phyloP scores from a whole-genome alignment of 2,113 vertebrate genomes.

The Reinhardtius hippoglossoides region DNA sequence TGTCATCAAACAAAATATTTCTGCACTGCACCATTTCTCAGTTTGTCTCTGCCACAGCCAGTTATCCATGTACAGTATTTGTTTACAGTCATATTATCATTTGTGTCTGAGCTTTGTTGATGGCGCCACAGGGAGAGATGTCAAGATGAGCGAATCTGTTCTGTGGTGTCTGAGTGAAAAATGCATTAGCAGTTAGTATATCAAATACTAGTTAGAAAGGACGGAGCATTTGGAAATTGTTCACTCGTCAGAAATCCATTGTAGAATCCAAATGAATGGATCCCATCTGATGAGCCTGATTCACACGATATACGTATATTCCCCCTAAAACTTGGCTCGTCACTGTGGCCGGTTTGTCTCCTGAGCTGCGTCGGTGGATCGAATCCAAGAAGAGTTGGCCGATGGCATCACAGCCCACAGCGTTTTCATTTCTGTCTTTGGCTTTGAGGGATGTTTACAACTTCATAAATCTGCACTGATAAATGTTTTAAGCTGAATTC shows the following conservation, averaged over 20 bases:
- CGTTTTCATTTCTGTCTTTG: constrained; percentile 15
- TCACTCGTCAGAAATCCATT: constrained; percentile 11
- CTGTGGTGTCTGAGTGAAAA: not conserved
- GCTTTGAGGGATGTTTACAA: constrained; percentile 19
- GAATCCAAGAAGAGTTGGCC: constrained; percentile 10
- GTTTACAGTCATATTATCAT: constrained; percentile 5
- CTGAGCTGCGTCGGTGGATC: constrained; percentile 20
- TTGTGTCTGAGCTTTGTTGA: not conserved
- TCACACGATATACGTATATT: constrained; percentile 1
- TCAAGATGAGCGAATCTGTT: not conserved
- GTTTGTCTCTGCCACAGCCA: not conserved
- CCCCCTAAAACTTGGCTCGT: not conserved
- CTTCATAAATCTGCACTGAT: not conserved
- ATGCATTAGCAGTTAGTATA: not conserved
- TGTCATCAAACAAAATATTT: not conserved
- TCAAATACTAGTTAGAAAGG: not conserved
- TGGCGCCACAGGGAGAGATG: not conserved
- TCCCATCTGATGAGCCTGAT: constrained; percentile 3
- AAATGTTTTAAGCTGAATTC: constrained; percentile 1
- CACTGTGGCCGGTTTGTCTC: constrained; percentile 11
- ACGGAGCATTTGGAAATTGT: constrained; percentile 8
- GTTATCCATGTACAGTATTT: not conserved
- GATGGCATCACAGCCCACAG: constrained; percentile 16
- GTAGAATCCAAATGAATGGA: constrained; percentile 1
- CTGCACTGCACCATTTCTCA: not conserved